Base-by-base conservation (phyloP, 2,113 vertebrate species). In the Columbina picui region DNA sequence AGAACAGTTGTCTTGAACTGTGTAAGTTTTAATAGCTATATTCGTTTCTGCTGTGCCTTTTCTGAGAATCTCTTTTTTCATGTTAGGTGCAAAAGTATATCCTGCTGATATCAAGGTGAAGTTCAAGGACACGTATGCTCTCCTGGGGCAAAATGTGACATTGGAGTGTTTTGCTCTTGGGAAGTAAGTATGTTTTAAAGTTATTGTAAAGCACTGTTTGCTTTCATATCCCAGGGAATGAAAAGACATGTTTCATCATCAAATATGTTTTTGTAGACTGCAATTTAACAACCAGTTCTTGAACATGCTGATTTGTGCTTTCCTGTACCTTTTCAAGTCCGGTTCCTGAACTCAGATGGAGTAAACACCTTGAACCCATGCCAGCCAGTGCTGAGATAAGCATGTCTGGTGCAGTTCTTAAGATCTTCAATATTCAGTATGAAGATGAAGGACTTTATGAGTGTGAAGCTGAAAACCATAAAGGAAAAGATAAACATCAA, bases 81-180 rank as follows among this genome's bases (percentile, higher is more conserved):
- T 78, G 57, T 94, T 97, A 99, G 99, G 98, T 93, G 95, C 98
- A 69, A 99, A 99, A 96, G 99, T 99, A 67, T 99, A 99, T 93
- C 99, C 99, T 19, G 99, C 99, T 89, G 99, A 99, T 97, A 99
- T 99, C 84, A 99, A 98, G 93, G 99, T 99, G 87, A 99, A 98
- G 90, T 99, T 99, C 95, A 98, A 98, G 89, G 98, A 99, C 82
- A 98, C 98, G 0, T 98, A 98, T 7, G 98, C 98, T 59, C 92
- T 99, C 81, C 97, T 99, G 94, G 99, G 99, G 29, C 99, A 99
- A 94, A 99, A 99, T 5, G 97, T 99, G 94, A 99, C 99, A 4
- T 96, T 99, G 95, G 99, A 99, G 88, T 99, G 99, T 96, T 99
- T 99, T 85, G 99, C 99, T 56, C 98, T 99, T 97, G 99, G 99